Base-by-base conservation (phyloP, 1,140 invertebrate genomes). In the Eriocheir sinensis region DNA sequence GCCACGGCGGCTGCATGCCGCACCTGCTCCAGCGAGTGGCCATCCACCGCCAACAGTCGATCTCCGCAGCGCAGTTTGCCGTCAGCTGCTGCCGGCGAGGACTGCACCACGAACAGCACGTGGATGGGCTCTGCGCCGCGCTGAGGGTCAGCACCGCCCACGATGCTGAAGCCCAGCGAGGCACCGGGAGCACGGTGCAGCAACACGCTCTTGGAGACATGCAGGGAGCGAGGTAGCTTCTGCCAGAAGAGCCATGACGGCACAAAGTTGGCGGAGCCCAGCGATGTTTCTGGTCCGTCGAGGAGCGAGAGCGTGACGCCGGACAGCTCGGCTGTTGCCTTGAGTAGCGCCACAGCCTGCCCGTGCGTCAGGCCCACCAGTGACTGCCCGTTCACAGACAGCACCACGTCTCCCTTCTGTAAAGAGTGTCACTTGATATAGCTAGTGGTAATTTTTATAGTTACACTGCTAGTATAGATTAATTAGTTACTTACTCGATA, bases 221-320 rank as follows among this genome's bases (percentile, higher is more conserved):
- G 97, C 95, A 97, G 97, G n/a, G 96, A 97, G 96, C 96, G 96
- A 32, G 97, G 97, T 95, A 97, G 95, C 85, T 96, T 96, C 88
- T 97, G 97, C 97, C 97, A 97, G 96, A 97, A 97, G 86, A 97
- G 96, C 97, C 97, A 97, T 41, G 97, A 97, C 21, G 97, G 97
- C 12, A 96, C 96, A 95, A 97, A 97, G 95, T 97, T 97, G 34
- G 95, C 96, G 48, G 96, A 96, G 27, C 97, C 97, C 53, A 96
- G 95, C 85, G 95, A 96, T 21, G 97, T 97, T 96, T 97, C 97
- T 34, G 97, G 96, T 21, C 97, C 97, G 40, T 96, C 97, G 21
- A 97, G 96, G 81, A 97, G 96, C 89, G 97, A 97, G 83, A 97
- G 96, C 9, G 96, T 96, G 3, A 97, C 96, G 15, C 96, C 95